phyloP scores from a whole-genome alignment of 2,113 vertebrate genomes.

The Centropus bengalensis region DNA sequence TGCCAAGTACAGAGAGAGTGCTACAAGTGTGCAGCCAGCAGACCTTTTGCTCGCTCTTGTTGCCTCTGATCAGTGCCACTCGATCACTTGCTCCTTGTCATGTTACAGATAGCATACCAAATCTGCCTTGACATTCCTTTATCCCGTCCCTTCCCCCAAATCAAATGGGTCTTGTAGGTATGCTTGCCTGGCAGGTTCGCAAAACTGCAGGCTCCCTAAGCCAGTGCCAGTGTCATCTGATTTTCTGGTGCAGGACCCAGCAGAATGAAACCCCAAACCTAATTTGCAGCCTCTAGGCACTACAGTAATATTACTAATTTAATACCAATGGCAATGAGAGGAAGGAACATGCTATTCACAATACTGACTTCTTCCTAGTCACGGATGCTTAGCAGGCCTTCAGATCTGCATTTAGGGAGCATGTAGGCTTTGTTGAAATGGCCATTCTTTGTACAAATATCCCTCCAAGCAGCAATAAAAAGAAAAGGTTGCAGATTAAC shows the following conservation, averaged over 20 bases:
- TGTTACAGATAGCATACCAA: not conserved
- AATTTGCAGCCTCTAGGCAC: slow-evolving; percentile 11
- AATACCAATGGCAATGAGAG: slow-evolving; percentile 31
- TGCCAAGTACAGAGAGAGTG: not conserved
- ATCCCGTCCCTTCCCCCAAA: not conserved
- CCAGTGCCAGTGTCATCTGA: not conserved
- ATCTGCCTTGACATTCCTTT: not conserved
- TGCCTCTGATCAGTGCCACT: not conserved
- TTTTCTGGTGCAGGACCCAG: not conserved
- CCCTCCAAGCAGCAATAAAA: slow-evolving; percentile 34
- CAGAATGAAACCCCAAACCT: slow-evolving; percentile 4
- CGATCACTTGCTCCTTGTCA: rapidly evolving
- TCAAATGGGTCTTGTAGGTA: not conserved
- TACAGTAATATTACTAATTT: slow-evolving; percentile 6
- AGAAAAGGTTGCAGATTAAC: slow-evolving; percentile 55
- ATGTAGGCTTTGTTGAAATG: not conserved
- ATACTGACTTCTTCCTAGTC: slow-evolving; percentile 11
- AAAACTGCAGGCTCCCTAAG: not conserved
- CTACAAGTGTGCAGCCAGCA: not conserved
- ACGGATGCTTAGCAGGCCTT: slow-evolving; percentile 36
- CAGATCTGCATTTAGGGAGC: slow-evolving; percentile 24
- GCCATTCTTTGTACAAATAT: slow-evolving; percentile 25
- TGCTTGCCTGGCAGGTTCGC: not conserved
- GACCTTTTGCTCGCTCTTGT: not conserved
- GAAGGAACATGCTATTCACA: slow-evolving; percentile 16